A percentile compares a stretch with the other conserved stretches of the same genome.
phyloP scores from a whole-genome alignment of 2,888 invertebrate genomes.

The Rotaria magnacalcarata region DNA sequence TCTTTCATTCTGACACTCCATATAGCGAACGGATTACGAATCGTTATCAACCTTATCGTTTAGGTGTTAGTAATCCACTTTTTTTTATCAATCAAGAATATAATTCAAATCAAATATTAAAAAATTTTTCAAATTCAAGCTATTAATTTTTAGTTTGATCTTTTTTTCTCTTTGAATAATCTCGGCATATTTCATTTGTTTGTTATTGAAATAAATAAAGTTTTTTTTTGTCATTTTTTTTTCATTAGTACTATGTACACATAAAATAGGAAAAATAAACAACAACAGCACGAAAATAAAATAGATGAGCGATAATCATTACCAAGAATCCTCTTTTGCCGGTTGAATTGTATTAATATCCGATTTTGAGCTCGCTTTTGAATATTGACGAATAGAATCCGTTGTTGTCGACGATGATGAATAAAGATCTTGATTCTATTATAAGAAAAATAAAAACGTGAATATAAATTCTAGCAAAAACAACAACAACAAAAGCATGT shows the following conservation, averaged over 20 bases:
- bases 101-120: not conserved
- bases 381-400: not conserved
- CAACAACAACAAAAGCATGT: not conserved
- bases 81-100: slow-evolving; percentile 15
- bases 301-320: not conserved
- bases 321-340: not conserved
- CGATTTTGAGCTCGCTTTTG: not conserved
- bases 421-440: not conserved
- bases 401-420: not conserved
- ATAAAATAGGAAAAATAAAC: slow-evolving; percentile 14
- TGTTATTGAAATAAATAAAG: not conserved
- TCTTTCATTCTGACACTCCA: not conserved
- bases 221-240: not conserved
- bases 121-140: not conserved
- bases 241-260: slow-evolving; percentile 31
- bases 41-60: slow-evolving; percentile 7
- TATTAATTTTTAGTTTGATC: too few species aligned
- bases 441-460: not conserved
- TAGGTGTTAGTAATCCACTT: slow-evolving; percentile 12
- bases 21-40: not conserved
- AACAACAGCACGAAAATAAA: not conserved
- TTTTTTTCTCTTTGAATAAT: not conserved
- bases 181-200: not conserved
- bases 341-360: not conserved
- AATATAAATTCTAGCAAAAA: not conserved